Evolutionary conservation across 2,888 invertebrate species (phyloP), one percentile per base, ranked within the genome.

Genomic region (Trilocha varians): DNA sequence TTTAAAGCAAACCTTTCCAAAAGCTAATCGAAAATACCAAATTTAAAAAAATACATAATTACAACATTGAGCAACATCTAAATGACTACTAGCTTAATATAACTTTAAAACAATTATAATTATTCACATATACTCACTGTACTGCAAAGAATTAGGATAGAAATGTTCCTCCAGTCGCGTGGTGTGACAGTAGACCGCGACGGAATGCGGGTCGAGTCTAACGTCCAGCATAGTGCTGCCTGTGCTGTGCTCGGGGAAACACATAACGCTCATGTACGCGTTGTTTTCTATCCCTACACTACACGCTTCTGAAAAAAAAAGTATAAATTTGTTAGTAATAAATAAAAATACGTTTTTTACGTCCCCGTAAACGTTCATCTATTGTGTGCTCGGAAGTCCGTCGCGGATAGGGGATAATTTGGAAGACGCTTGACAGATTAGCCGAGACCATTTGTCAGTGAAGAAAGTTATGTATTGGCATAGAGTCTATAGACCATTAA

Each of bases 151-250:
- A 48, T 93, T 91, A 0, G 96, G 96, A 65, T 91, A 94, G 70
- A 93, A 94, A 64, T 96, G 92, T 60, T 95, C 94, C 62, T 96
- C 96, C 0, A 92, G 87, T 3, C 91, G 78, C 16, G 91, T 90
- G 33, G 91, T 84, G 13, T 91, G 89, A 32, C 87, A 83, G 65
- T 91, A 93, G 1, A 88, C 87, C 3, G 82, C 70, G 1, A 92
- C 71, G 0, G 89, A 87, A 35, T 77, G 67, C 1, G 87, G 71
- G 44, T 88, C 78, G 2, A 93, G 70, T 3, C 87, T 76, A 6
- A 89, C 74, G 62, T 89, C 89, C 13, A 83, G 53, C 3, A 74
- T 62, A 9, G 67, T 58, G 18, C 61, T 55, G 6, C 69, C 64
- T 3, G 59, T 54, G 9, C 68, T 59, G n/a, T 75, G 55, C 42